Percentiles rank a stretch among this genome's conserved stretches.
phyloP scores from a whole-genome alignment of 2,113 vertebrate genomes.

The Neogale vison region DNA sequence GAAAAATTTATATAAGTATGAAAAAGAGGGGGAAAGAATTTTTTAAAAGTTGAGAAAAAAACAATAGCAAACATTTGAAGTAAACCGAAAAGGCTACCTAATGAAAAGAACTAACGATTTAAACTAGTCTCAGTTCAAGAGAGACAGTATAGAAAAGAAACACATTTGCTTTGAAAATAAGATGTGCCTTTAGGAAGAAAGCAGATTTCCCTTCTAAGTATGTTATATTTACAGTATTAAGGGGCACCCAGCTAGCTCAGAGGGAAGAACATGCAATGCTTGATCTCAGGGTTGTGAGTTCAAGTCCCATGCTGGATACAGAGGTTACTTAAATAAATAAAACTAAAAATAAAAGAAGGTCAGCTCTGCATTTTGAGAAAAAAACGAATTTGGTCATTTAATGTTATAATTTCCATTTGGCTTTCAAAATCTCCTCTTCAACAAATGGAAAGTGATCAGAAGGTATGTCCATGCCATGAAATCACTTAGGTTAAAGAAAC shows the following conservation, averaged over 20 bases:
- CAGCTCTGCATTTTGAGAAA: slow-evolving; percentile 39
- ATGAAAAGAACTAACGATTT: not conserved
- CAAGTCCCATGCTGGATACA: not conserved
- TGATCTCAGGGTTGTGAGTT: not conserved
- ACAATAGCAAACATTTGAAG: slow-evolving; percentile 16
- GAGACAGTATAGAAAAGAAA: not conserved
- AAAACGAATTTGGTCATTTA: not conserved
- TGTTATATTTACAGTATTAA: not conserved
- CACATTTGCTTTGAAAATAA: not conserved
- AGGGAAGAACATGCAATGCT: not conserved
- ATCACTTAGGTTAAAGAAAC: not conserved
- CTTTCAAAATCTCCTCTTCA: slow-evolving; percentile 1
- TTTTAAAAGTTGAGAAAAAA: not conserved
- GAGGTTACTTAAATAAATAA: not conserved
- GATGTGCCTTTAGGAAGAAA: not conserved
- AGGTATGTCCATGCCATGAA: not conserved
- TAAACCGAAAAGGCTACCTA: not conserved
- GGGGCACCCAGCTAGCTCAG: not conserved
- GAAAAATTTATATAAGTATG: not conserved
- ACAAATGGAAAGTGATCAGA: not conserved
- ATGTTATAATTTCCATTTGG: not conserved
- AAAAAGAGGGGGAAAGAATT: not conserved
- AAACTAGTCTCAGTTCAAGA: not conserved
- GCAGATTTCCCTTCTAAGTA: not conserved
- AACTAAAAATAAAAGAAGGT: not conserved